Percentiles rank a stretch among this genome's conserved stretches.
phyloP scores from a whole-genome alignment of 2,797 vertebrate genomes.

The Epinephelus malabaricus region DNA sequence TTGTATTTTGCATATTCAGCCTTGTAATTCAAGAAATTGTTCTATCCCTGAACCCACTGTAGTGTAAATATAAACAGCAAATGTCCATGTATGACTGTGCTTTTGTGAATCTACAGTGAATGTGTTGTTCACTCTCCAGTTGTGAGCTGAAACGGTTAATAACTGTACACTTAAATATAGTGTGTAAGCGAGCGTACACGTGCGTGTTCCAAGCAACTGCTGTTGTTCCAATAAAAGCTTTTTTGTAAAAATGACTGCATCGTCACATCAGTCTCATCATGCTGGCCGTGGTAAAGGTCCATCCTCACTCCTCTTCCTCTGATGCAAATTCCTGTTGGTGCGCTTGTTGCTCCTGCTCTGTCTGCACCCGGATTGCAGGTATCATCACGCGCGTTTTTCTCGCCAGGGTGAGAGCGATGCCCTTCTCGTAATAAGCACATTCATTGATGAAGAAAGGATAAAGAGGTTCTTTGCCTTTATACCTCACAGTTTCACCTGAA shows the following conservation, averaged over 20 bases:
- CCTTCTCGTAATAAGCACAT: slow-evolving; percentile 89
- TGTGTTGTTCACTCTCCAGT: slow-evolving; percentile 34
- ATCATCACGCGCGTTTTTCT: slow-evolving; percentile 72
- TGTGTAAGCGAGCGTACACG: slow-evolving; percentile 14
- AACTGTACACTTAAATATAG: slow-evolving; percentile 38
- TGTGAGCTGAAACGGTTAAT: slow-evolving; percentile 28
- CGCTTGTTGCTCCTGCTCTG: slow-evolving; percentile 42
- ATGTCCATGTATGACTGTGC: slow-evolving; percentile 43
- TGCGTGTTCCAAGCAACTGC: slow-evolving; percentile 46
- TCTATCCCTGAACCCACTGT: slow-evolving; percentile 40
- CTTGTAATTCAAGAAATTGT: slow-evolving; percentile 43
- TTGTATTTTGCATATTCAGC: slow-evolving; percentile 53
- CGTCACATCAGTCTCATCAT: slow-evolving; percentile 33
- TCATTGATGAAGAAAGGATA: slow-evolving; percentile 90
- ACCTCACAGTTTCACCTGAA: slow-evolving; percentile 83
- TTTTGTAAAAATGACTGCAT: slow-evolving; percentile 38
- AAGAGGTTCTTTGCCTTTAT: slow-evolving; percentile 78
- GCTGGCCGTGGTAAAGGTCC: background rate
- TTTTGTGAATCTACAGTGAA: slow-evolving; percentile 62
- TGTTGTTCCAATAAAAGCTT: slow-evolving; percentile 71
- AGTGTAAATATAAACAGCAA: slow-evolving; percentile 18
- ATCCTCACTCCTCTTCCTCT: slow-evolving; percentile 64
- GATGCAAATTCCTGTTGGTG: slow-evolving; percentile 30
- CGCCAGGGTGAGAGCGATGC: slow-evolving; percentile 83
- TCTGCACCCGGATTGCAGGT: slow-evolving; percentile 71